Evolutionary conservation across 2,888 invertebrate genomes (phyloP), one percentile per base, ranked within the genome.

Genomic region (Argynnis bischoffii): DNA sequence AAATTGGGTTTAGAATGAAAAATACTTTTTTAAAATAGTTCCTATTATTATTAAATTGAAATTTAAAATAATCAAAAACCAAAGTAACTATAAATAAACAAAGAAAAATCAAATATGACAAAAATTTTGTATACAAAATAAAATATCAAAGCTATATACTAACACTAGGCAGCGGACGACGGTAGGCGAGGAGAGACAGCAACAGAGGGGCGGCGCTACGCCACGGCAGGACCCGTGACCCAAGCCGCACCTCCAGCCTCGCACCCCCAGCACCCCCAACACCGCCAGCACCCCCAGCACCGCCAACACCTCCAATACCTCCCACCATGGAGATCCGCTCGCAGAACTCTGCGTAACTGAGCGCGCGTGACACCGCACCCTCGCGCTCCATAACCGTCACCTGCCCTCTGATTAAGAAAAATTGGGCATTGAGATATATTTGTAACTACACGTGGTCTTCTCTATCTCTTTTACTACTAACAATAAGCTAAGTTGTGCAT

Each of bases 201-300:
- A 99, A 94, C 82, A 98, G 95, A 55, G 99, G 98, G 70, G 97
- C 96, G 76, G 99, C 99, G 76, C 96, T 96, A 76, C 95, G 94
- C 98, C 98, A 99, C 80, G 96, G 97, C 93, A 97, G 96, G 89
- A 96, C 97, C 92, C 98, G 97, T 78, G 96, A 96, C 79, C 95
- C 95, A 51, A 78, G 74, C 95, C 95, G 78, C 94, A 93, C 97
- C 97, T 98, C 82, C 88, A 96, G 97, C 88, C 95, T 96, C 99
- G 77, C 95, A 94, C 98, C 98, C 98, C 80, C 93, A 97, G 96
- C 89, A 96, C 97, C 92, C 98, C 97, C 79, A 96, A 96, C 80
- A 95, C 95, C 51, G 75, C 74, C 95, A 95, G 78, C 94, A 93
- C 97, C 97, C 98, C 82, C 88, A 96, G 11, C 35, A 97, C 88